A percentile compares a stretch with the other conserved stretches of the same genome.
These are phyloP conservation scores for Pararge aegeria DNA, from an alignment of 1,140 invertebrate species.

Conservation along the genomic window DNA sequence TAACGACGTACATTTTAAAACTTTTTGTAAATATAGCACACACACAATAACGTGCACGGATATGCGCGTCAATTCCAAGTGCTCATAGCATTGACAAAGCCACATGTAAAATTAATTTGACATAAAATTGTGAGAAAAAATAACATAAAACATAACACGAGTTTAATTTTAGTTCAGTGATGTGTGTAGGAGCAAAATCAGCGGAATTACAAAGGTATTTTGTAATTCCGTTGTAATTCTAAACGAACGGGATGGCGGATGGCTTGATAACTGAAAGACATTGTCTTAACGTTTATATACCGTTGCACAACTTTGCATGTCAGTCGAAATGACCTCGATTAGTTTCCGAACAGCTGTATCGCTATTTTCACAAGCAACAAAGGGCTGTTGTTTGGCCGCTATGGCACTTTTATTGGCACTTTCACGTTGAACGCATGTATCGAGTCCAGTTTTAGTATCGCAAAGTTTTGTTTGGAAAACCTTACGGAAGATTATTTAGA, in stretches of 20 bases:
- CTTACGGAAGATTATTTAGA: constrained; percentile 19
- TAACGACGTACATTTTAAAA: too few species aligned
- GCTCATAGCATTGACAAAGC: too few species aligned
- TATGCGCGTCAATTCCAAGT: too few species aligned
- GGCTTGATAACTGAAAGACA: constrained; percentile 2
- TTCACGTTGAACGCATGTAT: constrained; percentile 28
- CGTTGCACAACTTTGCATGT: constrained; percentile 25
- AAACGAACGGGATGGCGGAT: background rate
- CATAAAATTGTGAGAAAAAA: too few species aligned
- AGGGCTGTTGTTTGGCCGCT: constrained; percentile 40
- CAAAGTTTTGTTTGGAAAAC: constrained; percentile 22
- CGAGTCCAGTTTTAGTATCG: constrained; percentile 31
- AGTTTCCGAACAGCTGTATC: constrained; percentile 36
- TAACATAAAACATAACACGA: too few species aligned
- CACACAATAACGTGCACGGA: too few species aligned
- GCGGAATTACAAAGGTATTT: too few species aligned
- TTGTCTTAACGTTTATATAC: constrained; percentile 10
- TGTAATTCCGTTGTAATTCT: background rate
- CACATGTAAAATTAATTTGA: too few species aligned
- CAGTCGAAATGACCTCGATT: constrained; percentile 36
- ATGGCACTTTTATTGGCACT: constrained; percentile 40
- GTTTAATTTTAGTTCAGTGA: too few species aligned
- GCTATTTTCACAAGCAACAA: constrained; percentile 38
- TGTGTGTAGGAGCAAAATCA: too few species aligned
- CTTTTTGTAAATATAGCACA: too few species aligned